Evolutionary conservation across 2,797 vertebrate species (phyloP), one percentile per base, ranked within the genome.

Genomic region (Sorex maritimensis): DNA sequence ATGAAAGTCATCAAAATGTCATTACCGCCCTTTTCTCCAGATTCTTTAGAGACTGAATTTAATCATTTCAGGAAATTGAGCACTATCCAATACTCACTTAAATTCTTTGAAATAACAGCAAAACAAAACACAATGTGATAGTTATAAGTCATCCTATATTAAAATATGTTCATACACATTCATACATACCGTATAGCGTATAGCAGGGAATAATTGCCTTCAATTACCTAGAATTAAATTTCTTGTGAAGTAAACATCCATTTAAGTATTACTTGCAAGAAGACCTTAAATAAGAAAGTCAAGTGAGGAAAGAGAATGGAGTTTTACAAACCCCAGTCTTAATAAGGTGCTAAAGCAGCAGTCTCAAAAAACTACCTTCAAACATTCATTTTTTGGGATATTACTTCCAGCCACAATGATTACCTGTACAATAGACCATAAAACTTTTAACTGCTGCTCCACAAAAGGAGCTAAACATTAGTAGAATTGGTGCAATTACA

Each of bases 1-100:
- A 96, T 94, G 95, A 93, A 95, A 98, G 96, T 0, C 41, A 97
- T 97, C 96, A 97, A 94, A 95, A 93, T 96, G 91, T 95, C 94
- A 97, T 96, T 96, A 83, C 30, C 5, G 12, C 69, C 28, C 88
- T 97, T 95, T 95, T 86, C 86, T 34, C 77, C 69, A 91, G 69
- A n/a, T 87, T 96, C 94, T 96, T 97, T 92, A 94, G 74, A 82
- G 30, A 73, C 77, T 90, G 82, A 93, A 96, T 95, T 92, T 88
- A 95, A 96, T 94, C 86, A 86, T 80, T 92, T 84, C 63, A 69
- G 87, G 80, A 96, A 92, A 88, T 88, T 74, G 90, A 90, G 69
- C 69, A 65, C 72, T 71, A 77, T 75, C 75, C 15, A 90, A 86
- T 21, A 95, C 79, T 96, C 71, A 74, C 93, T 97, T 95, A 92